Conservation (phyloP, 2,797 vertebrate genomes). For the Geotrypetes seraphini region DNA sequence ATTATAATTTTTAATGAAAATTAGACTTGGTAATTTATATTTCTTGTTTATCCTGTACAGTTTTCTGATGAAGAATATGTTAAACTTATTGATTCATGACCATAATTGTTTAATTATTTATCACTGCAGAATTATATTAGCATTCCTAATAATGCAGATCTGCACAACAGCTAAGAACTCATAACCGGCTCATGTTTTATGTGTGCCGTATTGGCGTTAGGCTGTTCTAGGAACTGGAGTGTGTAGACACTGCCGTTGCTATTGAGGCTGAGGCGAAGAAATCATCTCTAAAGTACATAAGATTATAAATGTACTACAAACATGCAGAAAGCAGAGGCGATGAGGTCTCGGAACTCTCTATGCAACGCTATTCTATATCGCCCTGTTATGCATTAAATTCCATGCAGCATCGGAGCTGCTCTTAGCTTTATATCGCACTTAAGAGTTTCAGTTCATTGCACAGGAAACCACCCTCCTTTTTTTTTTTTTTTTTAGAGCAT, state of each 20-base stretch:
- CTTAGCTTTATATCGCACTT: slow-evolving; percentile 26
- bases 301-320: slow-evolving; percentile 10
- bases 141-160: slow-evolving; percentile 96
- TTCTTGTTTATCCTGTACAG: slow-evolving; percentile 98
- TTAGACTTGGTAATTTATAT: slow-evolving; percentile 99
- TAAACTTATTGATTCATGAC: slow-evolving; percentile 99
- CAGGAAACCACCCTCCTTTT: slow-evolving; percentile 10
- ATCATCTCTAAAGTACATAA: neutral
- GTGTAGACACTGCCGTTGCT: slow-evolving; percentile 12
- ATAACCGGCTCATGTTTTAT: slow-evolving; percentile 81
- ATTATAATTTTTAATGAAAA: slow-evolving; percentile 74
- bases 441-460: slow-evolving; percentile 6
- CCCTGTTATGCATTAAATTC: slow-evolving; percentile 19
- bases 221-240: slow-evolving; percentile 33
- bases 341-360: slow-evolving; percentile 1
- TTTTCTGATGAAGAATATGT: slow-evolving; percentile 98
- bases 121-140: slow-evolving; percentile 97
- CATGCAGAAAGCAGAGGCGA: slow-evolving; percentile 17
- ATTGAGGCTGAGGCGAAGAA: slow-evolving; percentile 3
- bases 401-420: slow-evolving; percentile 19
- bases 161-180: slow-evolving; percentile 75
- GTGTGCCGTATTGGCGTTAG: slow-evolving; percentile 32
- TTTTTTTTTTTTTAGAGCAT: too few relatives aligned
- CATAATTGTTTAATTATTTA: slow-evolving; percentile 99
- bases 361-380: slow-evolving; percentile 1